phyloP scores from a whole-genome alignment of 2,797 vertebrate species.

The Esox lucius region DNA sequence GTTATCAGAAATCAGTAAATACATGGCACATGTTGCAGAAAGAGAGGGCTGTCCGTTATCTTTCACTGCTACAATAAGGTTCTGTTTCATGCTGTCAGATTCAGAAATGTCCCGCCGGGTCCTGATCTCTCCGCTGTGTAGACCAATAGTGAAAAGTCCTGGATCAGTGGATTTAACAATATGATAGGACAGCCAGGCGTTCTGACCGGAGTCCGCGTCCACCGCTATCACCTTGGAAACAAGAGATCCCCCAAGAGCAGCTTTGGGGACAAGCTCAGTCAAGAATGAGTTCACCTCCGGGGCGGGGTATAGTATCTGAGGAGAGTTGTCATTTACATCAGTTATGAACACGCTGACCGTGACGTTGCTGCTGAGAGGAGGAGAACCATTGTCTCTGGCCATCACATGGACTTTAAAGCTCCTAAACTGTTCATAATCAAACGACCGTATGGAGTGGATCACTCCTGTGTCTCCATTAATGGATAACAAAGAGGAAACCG shows the following conservation, averaged over 20 bases:
- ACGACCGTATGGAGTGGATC: slow-evolving; percentile 42
- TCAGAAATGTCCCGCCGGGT: slow-evolving; percentile 55
- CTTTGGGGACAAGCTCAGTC: slow-evolving; percentile 48
- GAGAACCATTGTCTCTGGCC: slow-evolving; percentile 64
- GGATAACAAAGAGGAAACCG: slow-evolving; percentile 57
- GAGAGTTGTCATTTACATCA: slow-evolving; percentile 72
- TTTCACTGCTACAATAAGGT: slow-evolving; percentile 36
- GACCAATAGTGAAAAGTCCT: slow-evolving; percentile 54
- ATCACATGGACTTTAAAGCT: slow-evolving; percentile 57
- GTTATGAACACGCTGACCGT: slow-evolving; percentile 60
- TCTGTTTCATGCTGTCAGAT: slow-evolving; percentile 56
- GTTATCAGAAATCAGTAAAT: slow-evolving; percentile 51
- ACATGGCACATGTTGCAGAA: slow-evolving; percentile 43
- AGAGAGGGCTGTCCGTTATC: slow-evolving; percentile 51
- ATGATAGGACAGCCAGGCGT: slow-evolving; percentile 70
- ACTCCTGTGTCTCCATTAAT: slow-evolving; percentile 53
- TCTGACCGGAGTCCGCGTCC: slow-evolving; percentile 66
- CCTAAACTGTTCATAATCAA: slow-evolving; percentile 65
- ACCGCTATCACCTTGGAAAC: slow-evolving; percentile 54
- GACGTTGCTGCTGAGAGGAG: slow-evolving; percentile 59
- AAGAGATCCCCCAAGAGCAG: slow-evolving; percentile 41
- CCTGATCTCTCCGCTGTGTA: slow-evolving; percentile 59
- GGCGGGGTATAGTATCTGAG: slow-evolving; percentile 67
- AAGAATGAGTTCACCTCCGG: slow-evolving; percentile 38
- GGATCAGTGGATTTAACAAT: slow-evolving; percentile 65